phyloP scores from a whole-genome alignment of 2,113 vertebrate species.

The Channa maculata region DNA sequence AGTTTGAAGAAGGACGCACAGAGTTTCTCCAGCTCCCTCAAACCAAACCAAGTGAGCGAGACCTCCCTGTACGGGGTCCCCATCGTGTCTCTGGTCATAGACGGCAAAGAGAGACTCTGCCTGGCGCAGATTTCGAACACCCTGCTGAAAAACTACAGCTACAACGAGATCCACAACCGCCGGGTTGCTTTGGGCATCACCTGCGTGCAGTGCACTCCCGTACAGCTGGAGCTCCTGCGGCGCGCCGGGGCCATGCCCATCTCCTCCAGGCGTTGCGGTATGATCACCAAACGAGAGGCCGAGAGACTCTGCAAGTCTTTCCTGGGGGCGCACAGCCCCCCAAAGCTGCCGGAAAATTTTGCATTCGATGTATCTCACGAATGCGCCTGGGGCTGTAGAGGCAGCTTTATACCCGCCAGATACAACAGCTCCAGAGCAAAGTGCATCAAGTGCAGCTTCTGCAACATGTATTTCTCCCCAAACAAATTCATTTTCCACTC shows the following conservation, averaged over 20 bases:
- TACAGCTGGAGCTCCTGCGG: conserved; percentile 92
- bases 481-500: conserved; percentile 96
- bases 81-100: conserved; percentile 94
- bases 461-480: conserved; percentile 93
- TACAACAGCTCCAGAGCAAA: conserved; percentile 95
- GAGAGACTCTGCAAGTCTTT: conserved; percentile 94
- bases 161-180: conserved; percentile 95
- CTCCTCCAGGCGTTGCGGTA: conserved; percentile 91
- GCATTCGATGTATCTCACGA: conserved; percentile 94
- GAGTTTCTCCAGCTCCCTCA: conserved; percentile 88
- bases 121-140: conserved; percentile 96
- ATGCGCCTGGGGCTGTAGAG: conserved; percentile 91
- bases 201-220: conserved; percentile 93
- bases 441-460: conserved; percentile 93
- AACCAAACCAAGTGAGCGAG: conserved; percentile 96
- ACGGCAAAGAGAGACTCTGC: conserved; percentile 92
- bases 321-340: conserved; percentile 90
- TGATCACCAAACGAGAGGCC: conserved; percentile 95
- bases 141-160: conserved; percentile 92
- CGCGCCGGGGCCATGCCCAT: conserved; percentile 94
- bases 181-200: conserved; percentile 93
- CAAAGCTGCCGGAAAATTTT: conserved; percentile 92
- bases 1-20: conserved; percentile 90
- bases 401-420: conserved; percentile 91
- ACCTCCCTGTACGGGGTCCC: conserved; percentile 94